phyloP scores from a whole-genome alignment of 2,797 vertebrate species.

The Mastacembelus armatus region DNA sequence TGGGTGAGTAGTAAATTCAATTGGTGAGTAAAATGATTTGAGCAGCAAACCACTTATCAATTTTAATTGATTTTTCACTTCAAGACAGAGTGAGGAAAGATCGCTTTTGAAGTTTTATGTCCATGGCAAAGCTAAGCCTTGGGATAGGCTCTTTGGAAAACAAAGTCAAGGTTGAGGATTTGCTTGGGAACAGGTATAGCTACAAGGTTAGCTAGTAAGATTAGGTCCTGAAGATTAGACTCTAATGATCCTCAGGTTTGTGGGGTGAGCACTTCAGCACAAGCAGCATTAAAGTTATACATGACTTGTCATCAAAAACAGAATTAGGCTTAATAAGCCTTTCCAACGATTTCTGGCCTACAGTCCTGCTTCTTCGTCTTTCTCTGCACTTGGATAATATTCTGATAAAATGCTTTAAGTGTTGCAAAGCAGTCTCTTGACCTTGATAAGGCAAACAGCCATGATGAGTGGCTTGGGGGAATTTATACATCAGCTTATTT shows the following conservation, averaged over 20 bases:
- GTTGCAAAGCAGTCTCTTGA: constrained; percentile 67
- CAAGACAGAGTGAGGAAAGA: constrained; percentile 9
- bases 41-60: background rate
- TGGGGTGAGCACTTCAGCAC: constrained; percentile 39
- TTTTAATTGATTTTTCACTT: constrained; percentile 8
- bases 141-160: constrained; percentile 32
- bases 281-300: constrained; percentile 57
- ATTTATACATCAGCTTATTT: constrained; percentile 70
- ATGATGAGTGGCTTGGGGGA: constrained; percentile 53
- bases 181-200: constrained; percentile 26
- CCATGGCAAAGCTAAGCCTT: constrained; percentile 27
- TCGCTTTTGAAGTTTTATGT: constrained; percentile 48
- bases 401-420: constrained; percentile 74
- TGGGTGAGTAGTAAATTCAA: background rate
- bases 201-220: constrained; percentile 47
- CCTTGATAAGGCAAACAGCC: constrained; percentile 78
- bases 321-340: constrained; percentile 55
- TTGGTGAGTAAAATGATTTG: constrained; percentile 13
- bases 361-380: constrained; percentile 41
- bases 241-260: constrained; percentile 58
- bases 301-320: constrained; percentile 62
- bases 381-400: constrained; percentile 52
- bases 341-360: constrained; percentile 36
- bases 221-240: constrained; percentile 46
- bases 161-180: constrained; percentile 62